Conservation (phyloP, 2,113 vertebrate species). For the Ranitomeya imitator region DNA sequence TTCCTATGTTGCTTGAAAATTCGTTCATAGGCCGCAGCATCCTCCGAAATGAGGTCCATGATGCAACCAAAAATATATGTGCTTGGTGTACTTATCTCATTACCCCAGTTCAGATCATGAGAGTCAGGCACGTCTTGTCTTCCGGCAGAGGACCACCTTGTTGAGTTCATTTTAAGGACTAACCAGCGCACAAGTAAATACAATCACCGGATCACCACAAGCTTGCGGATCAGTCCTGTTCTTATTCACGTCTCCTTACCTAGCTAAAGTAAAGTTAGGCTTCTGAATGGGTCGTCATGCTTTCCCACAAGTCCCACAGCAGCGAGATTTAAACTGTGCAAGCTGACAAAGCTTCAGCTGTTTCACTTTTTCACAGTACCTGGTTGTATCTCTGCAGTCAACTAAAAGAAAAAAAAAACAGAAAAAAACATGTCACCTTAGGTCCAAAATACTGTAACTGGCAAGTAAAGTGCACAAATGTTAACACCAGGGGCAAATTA, state of each 20-base stretch:
- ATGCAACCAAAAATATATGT: conserved; percentile 12
- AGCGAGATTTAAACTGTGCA: conserved; percentile 88
- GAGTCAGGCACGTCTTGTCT: conserved; percentile 56
- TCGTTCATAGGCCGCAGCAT: not conserved
- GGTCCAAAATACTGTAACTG: not conserved
- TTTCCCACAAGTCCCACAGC: conserved; percentile 89
- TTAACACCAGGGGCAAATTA: not conserved
- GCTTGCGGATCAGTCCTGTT: conserved; percentile 24
- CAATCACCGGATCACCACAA: conserved; percentile 45
- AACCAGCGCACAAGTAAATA: conserved; percentile 56
- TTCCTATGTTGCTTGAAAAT: conserved; percentile 41
- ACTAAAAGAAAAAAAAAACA: conserved; percentile 67
- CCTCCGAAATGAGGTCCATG: not conserved
- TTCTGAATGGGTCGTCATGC: conserved; percentile 71
- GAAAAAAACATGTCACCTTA: conserved; percentile 57
- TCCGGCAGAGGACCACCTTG: conserved; percentile 65
- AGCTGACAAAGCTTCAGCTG: conserved; percentile 92
- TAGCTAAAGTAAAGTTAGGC: conserved; percentile 14
- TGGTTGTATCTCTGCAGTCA: conserved; percentile 91
- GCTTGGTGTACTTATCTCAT: not conserved
- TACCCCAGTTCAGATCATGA: not conserved
- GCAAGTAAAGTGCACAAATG: not conserved
- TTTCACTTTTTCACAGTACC: conserved; percentile 94
- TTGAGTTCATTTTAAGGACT: conserved; percentile 59
- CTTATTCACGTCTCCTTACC: conserved; percentile 31